Conservation (phyloP, 2,797 vertebrate species). For the Vespertilio murinus region DNA sequence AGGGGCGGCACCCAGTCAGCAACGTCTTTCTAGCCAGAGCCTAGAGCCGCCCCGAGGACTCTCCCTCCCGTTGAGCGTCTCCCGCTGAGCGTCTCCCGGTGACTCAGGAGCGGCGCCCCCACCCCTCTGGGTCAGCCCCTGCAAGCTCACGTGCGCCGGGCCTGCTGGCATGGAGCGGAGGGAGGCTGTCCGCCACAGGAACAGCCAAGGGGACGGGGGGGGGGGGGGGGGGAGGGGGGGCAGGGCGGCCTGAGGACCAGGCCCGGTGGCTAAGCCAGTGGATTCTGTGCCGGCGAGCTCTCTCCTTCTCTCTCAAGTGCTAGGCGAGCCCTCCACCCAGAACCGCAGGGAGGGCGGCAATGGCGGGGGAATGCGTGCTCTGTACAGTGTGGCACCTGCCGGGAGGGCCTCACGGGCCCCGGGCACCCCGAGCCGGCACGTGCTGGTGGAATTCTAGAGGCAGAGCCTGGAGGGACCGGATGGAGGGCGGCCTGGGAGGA, state of each 20-base stretch:
- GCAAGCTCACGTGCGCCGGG: constrained; percentile 52
- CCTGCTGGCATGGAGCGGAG: constrained; percentile 35
- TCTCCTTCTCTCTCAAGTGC: background rate
- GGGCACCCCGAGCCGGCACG: background rate
- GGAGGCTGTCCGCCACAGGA: constrained; percentile 48
- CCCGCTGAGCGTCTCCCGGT: background rate
- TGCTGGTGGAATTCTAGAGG: background rate
- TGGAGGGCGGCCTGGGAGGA: constrained; percentile 59
- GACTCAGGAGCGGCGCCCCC: background rate
- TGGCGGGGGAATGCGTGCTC: constrained; percentile 41
- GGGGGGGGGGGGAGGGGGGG: constrained; percentile 56
- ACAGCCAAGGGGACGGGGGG: no score
- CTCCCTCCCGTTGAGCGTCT: no score
- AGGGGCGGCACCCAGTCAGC: constrained; percentile 35
- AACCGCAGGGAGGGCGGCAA: constrained; percentile 22
- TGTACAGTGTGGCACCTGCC: constrained; percentile 64
- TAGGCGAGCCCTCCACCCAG: constrained; percentile 18
- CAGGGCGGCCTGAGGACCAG: constrained; percentile 57
- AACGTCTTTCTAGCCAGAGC: constrained; percentile 49
- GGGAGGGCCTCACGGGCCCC: background rate
- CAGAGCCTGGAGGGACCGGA: constrained; percentile 63
- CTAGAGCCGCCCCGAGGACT: constrained; percentile 46
- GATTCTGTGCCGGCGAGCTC: constrained; percentile 46
- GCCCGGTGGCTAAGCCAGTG: constrained; percentile 66
- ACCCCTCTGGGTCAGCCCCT: constrained; percentile 48